Evolutionary conservation across 1,140 invertebrate species (phyloP).

Genomic region (Cydia strobilella): DNA sequence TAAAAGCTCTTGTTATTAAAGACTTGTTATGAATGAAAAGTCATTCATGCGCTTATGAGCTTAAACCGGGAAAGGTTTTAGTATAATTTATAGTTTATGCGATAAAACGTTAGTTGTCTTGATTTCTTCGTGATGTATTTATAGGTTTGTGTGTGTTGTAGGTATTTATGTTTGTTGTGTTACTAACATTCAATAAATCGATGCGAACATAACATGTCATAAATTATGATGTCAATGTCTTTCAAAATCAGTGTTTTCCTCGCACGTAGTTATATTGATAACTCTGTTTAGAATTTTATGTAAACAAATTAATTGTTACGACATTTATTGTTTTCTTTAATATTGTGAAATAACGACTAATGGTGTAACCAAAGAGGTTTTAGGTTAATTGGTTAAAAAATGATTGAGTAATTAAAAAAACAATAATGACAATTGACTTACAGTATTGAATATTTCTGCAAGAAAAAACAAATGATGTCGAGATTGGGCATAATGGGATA

Average conservation of each 20-base stretch:
- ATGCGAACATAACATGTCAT: too few species aligned
- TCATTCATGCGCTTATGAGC: constrained; percentile 44
- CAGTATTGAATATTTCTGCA: background rate
- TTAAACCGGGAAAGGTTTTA: background rate
- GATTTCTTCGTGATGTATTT: background rate
- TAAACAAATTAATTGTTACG: constrained; percentile 23
- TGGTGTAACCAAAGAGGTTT: background rate
- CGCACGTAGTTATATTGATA: background rate
- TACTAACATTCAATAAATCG: background rate
- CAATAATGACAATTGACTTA: too few species aligned
- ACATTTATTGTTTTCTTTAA: constrained; percentile 3
- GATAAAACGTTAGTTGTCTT: constrained; percentile 40
- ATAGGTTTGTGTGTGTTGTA: too few species aligned
- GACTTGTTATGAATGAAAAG: constrained; percentile 55
- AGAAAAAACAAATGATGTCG: background rate
- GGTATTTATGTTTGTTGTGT: too few species aligned
- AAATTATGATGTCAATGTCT: too few species aligned
- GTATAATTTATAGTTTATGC: constrained; percentile 37
- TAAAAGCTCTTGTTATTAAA: constrained; percentile 49
- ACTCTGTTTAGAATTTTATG: background rate
- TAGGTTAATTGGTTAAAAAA: constrained; percentile 21
- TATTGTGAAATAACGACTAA: constrained; percentile 22
- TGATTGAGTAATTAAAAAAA: background rate
- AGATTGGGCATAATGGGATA: too few species aligned
- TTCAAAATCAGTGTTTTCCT: background rate